Percentiles rank a stretch among this genome's conserved stretches.
These are phyloP conservation scores for Brevipalpus yothersi DNA, from an alignment of 1,140 invertebrate species.

Conservation along the genomic window DNA sequence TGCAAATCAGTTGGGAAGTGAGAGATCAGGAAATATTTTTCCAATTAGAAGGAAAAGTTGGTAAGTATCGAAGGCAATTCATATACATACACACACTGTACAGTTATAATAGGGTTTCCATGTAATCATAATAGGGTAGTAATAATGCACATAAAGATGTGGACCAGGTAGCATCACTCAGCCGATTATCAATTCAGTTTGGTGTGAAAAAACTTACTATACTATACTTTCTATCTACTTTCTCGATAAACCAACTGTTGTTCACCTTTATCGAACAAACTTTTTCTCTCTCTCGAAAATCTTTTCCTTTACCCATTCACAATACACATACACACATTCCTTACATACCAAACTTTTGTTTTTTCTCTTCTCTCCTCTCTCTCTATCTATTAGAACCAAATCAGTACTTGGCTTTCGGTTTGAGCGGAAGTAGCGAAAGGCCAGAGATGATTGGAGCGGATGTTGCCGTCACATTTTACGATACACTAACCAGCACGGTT, in stretches of 20 bases:
- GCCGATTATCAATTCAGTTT: no score
- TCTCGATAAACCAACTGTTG: no score
- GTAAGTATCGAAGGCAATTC: slow-evolving; percentile 17
- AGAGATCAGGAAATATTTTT: slow-evolving; percentile 68
- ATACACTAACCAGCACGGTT: slow-evolving; percentile 41
- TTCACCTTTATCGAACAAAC: background rate
- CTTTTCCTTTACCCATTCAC: no score
- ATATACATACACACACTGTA: no score
- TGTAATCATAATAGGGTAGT: no score
- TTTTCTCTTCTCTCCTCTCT: background rate
- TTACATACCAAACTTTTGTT: background rate
- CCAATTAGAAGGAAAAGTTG: slow-evolving; percentile 50
- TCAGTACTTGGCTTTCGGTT: slow-evolving; percentile 64
- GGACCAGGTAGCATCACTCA: no score
- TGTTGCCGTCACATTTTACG: slow-evolving; percentile 46
- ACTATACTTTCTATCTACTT: no score
- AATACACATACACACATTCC: no score
- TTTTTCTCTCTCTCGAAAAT: slow-evolving; percentile 4
- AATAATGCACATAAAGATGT: no score
- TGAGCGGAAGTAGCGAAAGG: slow-evolving; percentile 40
- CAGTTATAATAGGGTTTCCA: no score
- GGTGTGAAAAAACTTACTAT: no score
- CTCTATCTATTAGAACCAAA: slow-evolving; percentile 27
- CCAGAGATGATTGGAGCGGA: slow-evolving; percentile 64
- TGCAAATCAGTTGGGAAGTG: slow-evolving; percentile 66